Conservation (phyloP, 2,797 vertebrate species). For the Mormyrops attenuatus region DNA sequence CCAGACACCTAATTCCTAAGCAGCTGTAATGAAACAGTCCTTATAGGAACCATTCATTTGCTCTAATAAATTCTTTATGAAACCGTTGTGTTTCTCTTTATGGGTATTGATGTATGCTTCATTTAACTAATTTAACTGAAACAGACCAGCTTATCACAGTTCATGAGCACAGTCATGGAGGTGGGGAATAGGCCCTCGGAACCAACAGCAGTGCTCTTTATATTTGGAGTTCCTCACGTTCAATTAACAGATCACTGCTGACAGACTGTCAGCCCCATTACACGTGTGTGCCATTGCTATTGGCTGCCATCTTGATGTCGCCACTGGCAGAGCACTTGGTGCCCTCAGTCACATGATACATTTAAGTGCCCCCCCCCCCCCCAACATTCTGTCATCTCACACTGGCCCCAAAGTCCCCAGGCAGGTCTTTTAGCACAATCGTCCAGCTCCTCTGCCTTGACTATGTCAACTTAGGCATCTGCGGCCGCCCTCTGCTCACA, state of each 20-base stretch:
- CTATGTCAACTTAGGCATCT: background rate
- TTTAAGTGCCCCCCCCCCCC: background rate
- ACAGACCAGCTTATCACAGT: background rate
- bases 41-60: background rate
- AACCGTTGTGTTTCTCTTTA: background rate
- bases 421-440: background rate
- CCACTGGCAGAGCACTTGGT: background rate
- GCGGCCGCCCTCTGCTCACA: background rate
- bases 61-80: background rate
- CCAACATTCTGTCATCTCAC: background rate
- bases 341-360: background rate
- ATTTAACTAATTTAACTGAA: background rate
- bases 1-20: background rate
- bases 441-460: background rate
- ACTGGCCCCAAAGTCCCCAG: background rate
- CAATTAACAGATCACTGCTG: background rate
- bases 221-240: background rate
- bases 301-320: background rate
- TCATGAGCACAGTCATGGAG: background rate
- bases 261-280: constrained; percentile 10
- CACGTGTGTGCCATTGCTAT: background rate
- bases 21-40: background rate
- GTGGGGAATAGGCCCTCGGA: background rate
- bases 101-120: background rate
- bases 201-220: background rate